phyloP scores from a whole-genome alignment of 2,113 vertebrate genomes.

The Fulica atra region DNA sequence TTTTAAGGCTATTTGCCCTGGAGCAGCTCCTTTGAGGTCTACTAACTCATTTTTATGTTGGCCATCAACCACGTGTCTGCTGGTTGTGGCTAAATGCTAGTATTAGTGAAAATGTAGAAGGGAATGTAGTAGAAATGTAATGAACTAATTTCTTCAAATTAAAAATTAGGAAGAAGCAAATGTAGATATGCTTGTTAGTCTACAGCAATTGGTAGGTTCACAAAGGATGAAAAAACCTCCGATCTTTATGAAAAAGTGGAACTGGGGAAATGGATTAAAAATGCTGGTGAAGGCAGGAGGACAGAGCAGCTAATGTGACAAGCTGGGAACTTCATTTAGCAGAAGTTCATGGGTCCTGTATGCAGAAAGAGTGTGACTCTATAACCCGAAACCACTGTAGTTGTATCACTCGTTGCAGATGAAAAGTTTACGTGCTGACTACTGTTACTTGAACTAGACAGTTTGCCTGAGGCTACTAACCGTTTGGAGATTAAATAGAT shows the following conservation, averaged over 20 bases:
- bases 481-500: background rate
- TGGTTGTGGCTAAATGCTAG: background rate
- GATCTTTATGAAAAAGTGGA: background rate
- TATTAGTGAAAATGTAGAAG: background rate
- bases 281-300: background rate
- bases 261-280: background rate
- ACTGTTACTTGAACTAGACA: background rate
- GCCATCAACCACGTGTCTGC: background rate
- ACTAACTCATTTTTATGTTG: background rate
- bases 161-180: background rate
- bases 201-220: background rate
- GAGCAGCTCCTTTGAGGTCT: background rate
- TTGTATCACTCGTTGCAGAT: background rate
- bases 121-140: background rate
- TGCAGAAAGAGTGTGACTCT: background rate
- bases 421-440: background rate
- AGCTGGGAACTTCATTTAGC: background rate
- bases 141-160: background rate
- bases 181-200: background rate
- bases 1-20: background rate
- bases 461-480: background rate
- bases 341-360: background rate
- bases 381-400: background rate
- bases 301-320: fast-evolving
- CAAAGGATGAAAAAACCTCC: background rate